These are phyloP conservation scores for Tautogolabrus adspersus DNA, from an alignment of 2,113 vertebrate species.

Conservation along the genomic window DNA sequence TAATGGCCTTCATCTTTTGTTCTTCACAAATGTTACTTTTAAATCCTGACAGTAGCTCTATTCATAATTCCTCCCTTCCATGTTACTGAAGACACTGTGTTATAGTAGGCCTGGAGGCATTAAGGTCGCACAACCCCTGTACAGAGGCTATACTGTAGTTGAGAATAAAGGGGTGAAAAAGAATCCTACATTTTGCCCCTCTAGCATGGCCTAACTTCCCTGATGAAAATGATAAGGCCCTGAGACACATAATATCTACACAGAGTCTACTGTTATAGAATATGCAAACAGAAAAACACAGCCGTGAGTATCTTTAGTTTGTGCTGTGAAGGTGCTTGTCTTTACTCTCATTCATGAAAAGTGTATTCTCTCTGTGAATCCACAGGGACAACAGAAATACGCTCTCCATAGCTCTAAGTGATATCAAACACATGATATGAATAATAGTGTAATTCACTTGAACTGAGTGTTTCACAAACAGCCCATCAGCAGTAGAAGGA, in stretches of 20 bases:
- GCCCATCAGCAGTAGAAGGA: slow-evolving; percentile 31
- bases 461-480: slow-evolving; percentile 44
- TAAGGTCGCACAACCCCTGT: too few relatives aligned
- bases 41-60: too few relatives aligned
- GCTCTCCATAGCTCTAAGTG: slow-evolving; percentile 12
- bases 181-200: neutral
- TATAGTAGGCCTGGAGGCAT: too few relatives aligned
- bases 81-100: neutral
- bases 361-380: slow-evolving; percentile 8
- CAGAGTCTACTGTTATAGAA: neutral
- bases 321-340: neutral
- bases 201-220: neutral
- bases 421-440: slow-evolving; percentile 39
- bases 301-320: neutral
- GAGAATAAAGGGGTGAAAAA: neutral
- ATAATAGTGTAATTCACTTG: slow-evolving; percentile 30
- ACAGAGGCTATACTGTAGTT: too few relatives aligned
- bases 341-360: slow-evolving; percentile 12
- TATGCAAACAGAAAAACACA: neutral
- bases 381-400: slow-evolving; percentile 9
- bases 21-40: too few relatives aligned
- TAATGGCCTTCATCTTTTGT: too few relatives aligned
- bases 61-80: too few relatives aligned
- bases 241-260: neutral
- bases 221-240: neutral